These are phyloP conservation scores for Atta colombica DNA, from an alignment of 1,140 invertebrate species.

Conservation along the genomic window DNA sequence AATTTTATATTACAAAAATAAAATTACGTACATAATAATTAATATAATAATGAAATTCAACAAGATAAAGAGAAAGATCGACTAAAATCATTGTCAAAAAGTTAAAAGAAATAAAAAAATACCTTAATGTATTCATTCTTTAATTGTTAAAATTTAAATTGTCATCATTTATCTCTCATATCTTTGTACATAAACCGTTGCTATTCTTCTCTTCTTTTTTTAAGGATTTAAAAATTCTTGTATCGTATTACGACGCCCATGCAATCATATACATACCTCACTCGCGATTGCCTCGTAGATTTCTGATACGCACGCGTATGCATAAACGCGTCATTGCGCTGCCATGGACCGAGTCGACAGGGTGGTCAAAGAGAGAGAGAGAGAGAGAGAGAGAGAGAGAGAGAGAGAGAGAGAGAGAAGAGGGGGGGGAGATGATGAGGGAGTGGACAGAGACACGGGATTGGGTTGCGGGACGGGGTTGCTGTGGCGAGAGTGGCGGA, in stretches of 20 bases:
- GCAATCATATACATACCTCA: background rate
- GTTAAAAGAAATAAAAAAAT: slow-evolving; percentile 1
- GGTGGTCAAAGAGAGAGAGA: background rate
- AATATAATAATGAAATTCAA: background rate
- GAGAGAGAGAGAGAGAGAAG: too few species aligned
- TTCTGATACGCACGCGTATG: slow-evolving; percentile 34
- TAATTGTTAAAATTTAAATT: background rate
- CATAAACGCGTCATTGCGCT: slow-evolving; percentile 43
- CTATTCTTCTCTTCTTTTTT: background rate
- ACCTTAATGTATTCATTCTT: background rate
- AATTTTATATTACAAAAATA: slow-evolving; percentile 9
- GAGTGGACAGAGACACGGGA: background rate
- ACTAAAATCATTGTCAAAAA: background rate
- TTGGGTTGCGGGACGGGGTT: slow-evolving; percentile 11
- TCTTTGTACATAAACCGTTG: background rate
- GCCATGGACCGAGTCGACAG: background rate
- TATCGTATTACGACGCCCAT: slow-evolving; percentile 9
- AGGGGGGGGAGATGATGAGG: too few species aligned
- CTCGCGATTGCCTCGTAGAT: slow-evolving; percentile 43
- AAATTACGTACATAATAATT: background rate
- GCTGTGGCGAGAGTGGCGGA: slow-evolving; percentile 56
- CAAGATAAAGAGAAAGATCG: background rate
- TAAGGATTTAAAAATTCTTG: background rate
- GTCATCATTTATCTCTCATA: background rate
- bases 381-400: background rate